Conservation (phyloP, 2,797 vertebrate genomes). For the Schizopygopsis malacanthus region DNA sequence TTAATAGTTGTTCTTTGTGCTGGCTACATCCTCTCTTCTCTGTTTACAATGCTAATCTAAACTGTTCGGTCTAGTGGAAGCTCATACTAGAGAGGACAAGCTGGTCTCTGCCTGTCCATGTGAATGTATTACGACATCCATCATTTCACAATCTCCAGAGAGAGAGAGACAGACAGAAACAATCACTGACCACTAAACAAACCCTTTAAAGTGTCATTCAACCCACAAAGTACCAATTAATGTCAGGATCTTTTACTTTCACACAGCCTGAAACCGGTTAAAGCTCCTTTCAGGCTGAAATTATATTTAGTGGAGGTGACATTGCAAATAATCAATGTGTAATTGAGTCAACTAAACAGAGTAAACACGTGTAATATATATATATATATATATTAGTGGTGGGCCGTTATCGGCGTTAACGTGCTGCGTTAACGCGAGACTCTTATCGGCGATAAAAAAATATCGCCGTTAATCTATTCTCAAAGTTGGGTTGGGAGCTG, state of each 20-base stretch:
- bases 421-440: too few species aligned
- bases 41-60: neutral
- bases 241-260: constrained; percentile 20
- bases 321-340: neutral
- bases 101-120: constrained; percentile 73
- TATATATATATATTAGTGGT: too few species aligned
- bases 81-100: constrained; percentile 20
- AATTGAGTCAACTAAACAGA: neutral
- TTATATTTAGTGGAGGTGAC: neutral
- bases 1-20: neutral
- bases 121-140: constrained; percentile 72
- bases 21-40: neutral
- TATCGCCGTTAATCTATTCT: too few species aligned
- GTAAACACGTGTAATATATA: neutral
- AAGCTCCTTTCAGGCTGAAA: constrained; percentile 17
- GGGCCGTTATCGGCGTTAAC: too few species aligned
- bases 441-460: too few species aligned
- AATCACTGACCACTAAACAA: constrained; percentile 25
- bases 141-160: constrained; percentile 70
- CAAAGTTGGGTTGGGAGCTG: too few species aligned
- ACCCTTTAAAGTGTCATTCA: constrained; percentile 25
- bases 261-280: neutral
- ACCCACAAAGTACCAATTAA: constrained; percentile 22
- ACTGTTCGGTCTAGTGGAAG: neutral
- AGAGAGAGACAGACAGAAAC: neutral